Percentiles rank a stretch among this genome's conserved stretches.
These are phyloP conservation scores for Tachina grossa DNA, from an alignment of 2,888 invertebrate species.

Conservation along the genomic window DNA sequence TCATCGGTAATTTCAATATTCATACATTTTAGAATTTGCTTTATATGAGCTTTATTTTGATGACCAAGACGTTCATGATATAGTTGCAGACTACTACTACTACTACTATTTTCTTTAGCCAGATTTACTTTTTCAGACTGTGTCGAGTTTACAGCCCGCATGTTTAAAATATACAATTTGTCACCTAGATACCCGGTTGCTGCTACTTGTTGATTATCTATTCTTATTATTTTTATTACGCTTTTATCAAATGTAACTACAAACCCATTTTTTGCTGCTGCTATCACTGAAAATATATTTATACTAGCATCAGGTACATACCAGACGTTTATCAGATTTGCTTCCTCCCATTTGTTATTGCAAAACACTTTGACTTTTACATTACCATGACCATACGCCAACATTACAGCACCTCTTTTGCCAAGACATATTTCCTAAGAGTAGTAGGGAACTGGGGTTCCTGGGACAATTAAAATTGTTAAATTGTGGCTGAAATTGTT, in stretches of 20 bases:
- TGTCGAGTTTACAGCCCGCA: constrained; percentile 40
- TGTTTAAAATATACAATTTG: constrained; percentile 51
- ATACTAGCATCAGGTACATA: constrained; percentile 28
- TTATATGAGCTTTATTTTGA: constrained; percentile 45
- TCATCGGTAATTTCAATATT: constrained; percentile 20
- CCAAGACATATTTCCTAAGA: neutral
- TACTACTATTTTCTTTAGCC: constrained; percentile 12
- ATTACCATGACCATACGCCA: neutral
- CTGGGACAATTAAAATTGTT: no score
- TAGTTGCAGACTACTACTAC: constrained; percentile 3
- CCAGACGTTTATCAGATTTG: neutral
- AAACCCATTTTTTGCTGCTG: no score
- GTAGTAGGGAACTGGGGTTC: no score
- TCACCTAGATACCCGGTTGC: constrained; percentile 46
- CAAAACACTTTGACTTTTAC: constrained; percentile 20
- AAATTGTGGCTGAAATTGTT: no score
- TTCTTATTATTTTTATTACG: constrained; percentile 30
- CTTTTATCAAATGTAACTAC: constrained; percentile 19
- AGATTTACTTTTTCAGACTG: constrained; percentile 34
- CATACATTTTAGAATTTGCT: constrained; percentile 42
- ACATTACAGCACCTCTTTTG: constrained; percentile 25
- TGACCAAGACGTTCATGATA: constrained; percentile 45
- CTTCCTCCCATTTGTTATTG: neutral
- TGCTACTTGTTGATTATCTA: constrained; percentile 4
- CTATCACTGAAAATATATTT: neutral